Evolutionary conservation across 2,113 vertebrate species (phyloP).

Genomic region (Gavia stellata): DNA sequence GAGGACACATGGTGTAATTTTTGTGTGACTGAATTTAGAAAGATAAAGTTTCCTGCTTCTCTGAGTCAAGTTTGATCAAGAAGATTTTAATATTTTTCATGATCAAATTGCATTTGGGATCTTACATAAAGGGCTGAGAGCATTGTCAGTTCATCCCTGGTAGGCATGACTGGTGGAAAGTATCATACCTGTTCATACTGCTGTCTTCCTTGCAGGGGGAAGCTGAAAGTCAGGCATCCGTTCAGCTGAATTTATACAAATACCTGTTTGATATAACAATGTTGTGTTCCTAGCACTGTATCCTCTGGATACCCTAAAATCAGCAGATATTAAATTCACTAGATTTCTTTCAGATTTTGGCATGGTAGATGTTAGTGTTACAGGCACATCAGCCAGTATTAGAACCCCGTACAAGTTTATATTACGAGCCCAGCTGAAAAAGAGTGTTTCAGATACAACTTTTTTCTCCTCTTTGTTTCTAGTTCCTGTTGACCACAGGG

Average conservation of each 20-base stretch:
- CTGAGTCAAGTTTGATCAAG: not conserved
- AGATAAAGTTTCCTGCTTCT: not conserved
- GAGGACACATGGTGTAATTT: not conserved
- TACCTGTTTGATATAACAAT: not conserved
- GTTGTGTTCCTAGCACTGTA: not conserved
- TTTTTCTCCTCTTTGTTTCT: not conserved
- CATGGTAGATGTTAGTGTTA: not conserved
- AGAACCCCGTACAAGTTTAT: not conserved
- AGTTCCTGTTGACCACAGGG: not conserved
- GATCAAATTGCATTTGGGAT: not conserved
- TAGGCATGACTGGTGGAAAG: not conserved
- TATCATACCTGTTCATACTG: not conserved
- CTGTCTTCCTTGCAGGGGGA: not conserved
- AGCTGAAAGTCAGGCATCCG: not conserved
- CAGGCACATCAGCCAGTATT: not conserved
- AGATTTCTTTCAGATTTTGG: not conserved
- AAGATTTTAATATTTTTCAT: not conserved
- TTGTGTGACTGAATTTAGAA: not conserved
- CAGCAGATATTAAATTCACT: not conserved
- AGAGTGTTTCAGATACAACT: not conserved
- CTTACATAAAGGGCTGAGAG: not conserved
- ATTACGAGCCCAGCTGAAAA: not conserved
- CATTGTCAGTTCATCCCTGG: not conserved
- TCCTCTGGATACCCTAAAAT: not conserved
- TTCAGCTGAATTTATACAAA: not conserved